Conservation (phyloP, 30 jellyfish, hydroid and myxozoan species). For the Sanderia malayensis region DNA sequence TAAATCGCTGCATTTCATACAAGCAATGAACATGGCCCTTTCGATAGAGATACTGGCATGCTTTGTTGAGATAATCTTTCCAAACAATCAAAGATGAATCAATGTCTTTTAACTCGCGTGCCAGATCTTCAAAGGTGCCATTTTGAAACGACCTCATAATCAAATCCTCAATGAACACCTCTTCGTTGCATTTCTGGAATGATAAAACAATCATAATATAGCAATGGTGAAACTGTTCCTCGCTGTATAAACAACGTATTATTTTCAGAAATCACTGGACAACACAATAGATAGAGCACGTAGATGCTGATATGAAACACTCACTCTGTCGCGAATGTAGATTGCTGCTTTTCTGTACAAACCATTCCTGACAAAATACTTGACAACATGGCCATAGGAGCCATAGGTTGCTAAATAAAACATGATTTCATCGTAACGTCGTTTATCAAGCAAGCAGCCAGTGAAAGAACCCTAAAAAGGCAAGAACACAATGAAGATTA, state of each 20-base stretch:
- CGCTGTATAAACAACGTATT: no score
- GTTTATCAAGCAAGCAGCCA: slow-evolving; percentile 58
- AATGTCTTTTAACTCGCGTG: slow-evolving; percentile 54
- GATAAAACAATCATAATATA: no score
- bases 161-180: slow-evolving; percentile 69
- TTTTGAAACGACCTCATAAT: slow-evolving; percentile 72
- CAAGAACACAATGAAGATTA: no score
- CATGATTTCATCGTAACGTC: slow-evolving; percentile 73
- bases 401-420: slow-evolving; percentile 79
- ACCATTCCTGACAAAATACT: slow-evolving; percentile 69
- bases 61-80: slow-evolving; percentile 63
- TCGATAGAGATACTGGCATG: slow-evolving; percentile 66
- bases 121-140: slow-evolving; percentile 74
- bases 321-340: slow-evolving; percentile 69
- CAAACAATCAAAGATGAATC: slow-evolving; percentile 77
- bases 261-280: no score
- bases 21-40: slow-evolving; percentile 75
- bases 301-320: no score
- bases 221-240: no score
- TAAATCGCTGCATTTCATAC: slow-evolving; percentile 72
- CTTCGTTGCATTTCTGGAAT: slow-evolving; percentile 76
- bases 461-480: slow-evolving; percentile 26
- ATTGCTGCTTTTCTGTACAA: slow-evolving; percentile 68
- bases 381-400: slow-evolving; percentile 64
- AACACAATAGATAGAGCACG: no score